These are phyloP conservation scores for Watsonalla cultraria DNA, from an alignment of 2,888 invertebrate species.

Conservation along the genomic window DNA sequence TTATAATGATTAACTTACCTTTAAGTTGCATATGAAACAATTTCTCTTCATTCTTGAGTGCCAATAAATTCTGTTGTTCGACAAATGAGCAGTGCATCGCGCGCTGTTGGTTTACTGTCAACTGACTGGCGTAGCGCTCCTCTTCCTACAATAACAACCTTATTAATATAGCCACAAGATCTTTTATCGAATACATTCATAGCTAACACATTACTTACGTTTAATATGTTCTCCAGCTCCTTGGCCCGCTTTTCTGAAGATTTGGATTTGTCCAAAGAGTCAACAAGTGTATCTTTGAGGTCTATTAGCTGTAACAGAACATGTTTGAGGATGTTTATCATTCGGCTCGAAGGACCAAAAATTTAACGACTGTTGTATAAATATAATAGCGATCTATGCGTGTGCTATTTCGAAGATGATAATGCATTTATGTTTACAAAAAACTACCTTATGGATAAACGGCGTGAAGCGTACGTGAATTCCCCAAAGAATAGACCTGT, in stretches of 20 bases:
- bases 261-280: constrained; percentile 72
- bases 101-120: constrained; percentile 65
- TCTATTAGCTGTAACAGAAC: constrained; percentile 51
- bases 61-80: constrained; percentile 64
- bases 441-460: too few relatives aligned
- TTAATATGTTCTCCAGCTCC: constrained; percentile 80
- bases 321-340: background rate
- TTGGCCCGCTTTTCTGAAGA: constrained; percentile 78
- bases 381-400: too few relatives aligned
- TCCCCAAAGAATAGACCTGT: too few relatives aligned
- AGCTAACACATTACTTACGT: constrained; percentile 42
- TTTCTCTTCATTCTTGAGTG: constrained; percentile 68
- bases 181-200: background rate
- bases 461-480: too few relatives aligned
- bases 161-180: background rate
- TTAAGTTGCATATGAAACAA: constrained; percentile 67
- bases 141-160: constrained; percentile 49
- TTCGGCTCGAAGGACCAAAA: background rate
- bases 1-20: constrained; percentile 31
- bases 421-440: too few relatives aligned
- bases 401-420: too few relatives aligned
- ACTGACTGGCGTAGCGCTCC: constrained; percentile 65
- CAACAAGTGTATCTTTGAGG: constrained; percentile 67
- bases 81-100: constrained; percentile 71
- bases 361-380: too few relatives aligned